Percentiles rank a stretch among this genome's conserved stretches.
Evolutionary conservation across 2,888 invertebrate species (phyloP).

Genomic region (Lasioglossum figueresi): DNA sequence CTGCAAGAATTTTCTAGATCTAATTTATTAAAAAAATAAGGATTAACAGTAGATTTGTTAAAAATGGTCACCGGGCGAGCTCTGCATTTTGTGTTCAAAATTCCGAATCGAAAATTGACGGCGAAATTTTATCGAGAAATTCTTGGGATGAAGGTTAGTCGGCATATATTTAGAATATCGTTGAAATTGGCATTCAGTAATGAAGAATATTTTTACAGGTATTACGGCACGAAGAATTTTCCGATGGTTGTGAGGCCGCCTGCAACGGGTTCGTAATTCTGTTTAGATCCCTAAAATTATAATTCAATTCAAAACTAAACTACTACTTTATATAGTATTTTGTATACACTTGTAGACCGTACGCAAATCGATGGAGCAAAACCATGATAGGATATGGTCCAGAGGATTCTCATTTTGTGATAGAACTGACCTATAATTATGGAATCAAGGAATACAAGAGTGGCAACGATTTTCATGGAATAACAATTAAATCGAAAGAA

Average conservation of each 20-base stretch:
- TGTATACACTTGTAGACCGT: slow-evolving; percentile 88
- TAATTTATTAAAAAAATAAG: neutral
- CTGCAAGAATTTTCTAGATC: neutral
- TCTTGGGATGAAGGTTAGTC: slow-evolving; percentile 95
- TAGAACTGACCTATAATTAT: slow-evolving; percentile 99
- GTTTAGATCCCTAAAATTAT: neutral
- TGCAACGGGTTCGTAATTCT: slow-evolving; percentile 93
- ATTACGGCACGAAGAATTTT: slow-evolving; percentile 98
- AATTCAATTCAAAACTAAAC: neutral
- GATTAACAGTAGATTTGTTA: slow-evolving; percentile 19
- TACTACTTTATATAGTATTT: too few species aligned
- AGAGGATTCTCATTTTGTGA: slow-evolving; percentile 96
- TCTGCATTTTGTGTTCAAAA: slow-evolving; percentile 98
- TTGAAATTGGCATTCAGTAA: neutral
- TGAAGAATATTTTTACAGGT: slow-evolving; percentile 86
- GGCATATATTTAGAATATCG: neutral
- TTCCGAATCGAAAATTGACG: slow-evolving; percentile 94
- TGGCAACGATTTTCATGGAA: slow-evolving; percentile 96
- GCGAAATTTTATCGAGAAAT: slow-evolving; percentile 95
- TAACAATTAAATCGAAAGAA: slow-evolving; percentile 93
- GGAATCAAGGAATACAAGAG: slow-evolving; percentile 93
- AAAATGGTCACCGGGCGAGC: slow-evolving; percentile 90
- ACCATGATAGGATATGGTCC: slow-evolving; percentile 99
- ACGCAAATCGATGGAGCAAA: slow-evolving; percentile 99
- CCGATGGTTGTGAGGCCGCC: slow-evolving; percentile 97